A percentile compares a stretch with the other conserved stretches of the same genome.
These are phyloP conservation scores for Sinopyrophorus schimmeli DNA, from an alignment of 2,888 invertebrate species.

Conservation along the genomic window DNA sequence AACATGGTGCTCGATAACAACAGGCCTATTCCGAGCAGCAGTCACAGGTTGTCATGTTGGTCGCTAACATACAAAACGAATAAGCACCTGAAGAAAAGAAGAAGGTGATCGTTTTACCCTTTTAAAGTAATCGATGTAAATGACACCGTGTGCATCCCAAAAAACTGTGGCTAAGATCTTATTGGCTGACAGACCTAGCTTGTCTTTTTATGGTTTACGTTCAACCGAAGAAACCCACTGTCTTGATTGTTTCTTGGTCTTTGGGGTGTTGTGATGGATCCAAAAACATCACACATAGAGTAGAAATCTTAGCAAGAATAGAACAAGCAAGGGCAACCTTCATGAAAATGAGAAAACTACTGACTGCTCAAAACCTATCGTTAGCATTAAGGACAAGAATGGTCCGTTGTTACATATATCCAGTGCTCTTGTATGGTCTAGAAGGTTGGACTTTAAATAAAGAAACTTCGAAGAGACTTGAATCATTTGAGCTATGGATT, in stretches of 20 bases:
- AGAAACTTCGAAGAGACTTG: slow-evolving; percentile 6
- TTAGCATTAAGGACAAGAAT: slow-evolving; percentile 10
- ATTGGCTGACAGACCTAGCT: too few species aligned
- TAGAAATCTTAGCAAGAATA: slow-evolving; percentile 11
- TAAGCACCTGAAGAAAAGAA: too few species aligned
- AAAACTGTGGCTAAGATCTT: too few species aligned
- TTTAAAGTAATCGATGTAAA: too few species aligned
- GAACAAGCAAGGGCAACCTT: slow-evolving; percentile 16
- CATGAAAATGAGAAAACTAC: slow-evolving; percentile 14
- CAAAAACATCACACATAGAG: slow-evolving; percentile 3
- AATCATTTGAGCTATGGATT: slow-evolving; percentile 23
- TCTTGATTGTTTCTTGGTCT: too few species aligned
- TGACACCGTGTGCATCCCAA: too few species aligned
- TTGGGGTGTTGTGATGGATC: too few species aligned
- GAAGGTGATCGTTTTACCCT: too few species aligned
- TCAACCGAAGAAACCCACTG: too few species aligned
- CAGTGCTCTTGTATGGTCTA: slow-evolving; percentile 14
- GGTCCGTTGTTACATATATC: slow-evolving; percentile 15
- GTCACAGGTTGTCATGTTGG: too few species aligned
- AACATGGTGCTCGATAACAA: neutral
- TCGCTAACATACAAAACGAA: too few species aligned
- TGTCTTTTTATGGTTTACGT: too few species aligned
- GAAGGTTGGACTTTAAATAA: slow-evolving; percentile 19
- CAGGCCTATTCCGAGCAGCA: neutral
- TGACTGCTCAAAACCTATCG: slow-evolving; percentile 10